Conservation (phyloP, 2,113 vertebrate genomes). For the Malaclemys terrapin region DNA sequence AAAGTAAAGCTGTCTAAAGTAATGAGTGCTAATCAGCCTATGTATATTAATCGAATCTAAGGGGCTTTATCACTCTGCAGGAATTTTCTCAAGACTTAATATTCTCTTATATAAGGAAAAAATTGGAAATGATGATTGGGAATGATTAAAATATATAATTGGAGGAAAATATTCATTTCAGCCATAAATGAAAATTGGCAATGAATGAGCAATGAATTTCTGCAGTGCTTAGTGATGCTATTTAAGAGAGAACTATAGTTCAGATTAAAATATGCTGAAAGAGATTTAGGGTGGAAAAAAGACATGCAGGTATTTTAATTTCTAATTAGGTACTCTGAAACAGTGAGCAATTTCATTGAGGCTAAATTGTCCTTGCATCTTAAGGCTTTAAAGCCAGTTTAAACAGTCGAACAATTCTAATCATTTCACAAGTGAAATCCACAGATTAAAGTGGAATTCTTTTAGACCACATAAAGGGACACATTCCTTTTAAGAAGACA, state of each 20-base stretch:
- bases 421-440: constrained; percentile 18
- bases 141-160: constrained; percentile 76
- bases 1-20: constrained; percentile 54
- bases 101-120: constrained; percentile 19
- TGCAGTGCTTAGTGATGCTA: constrained; percentile 48
- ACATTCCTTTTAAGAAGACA: neutral
- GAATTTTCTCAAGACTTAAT: constrained; percentile 68
- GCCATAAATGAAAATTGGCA: constrained; percentile 67
- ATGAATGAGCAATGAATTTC: constrained; percentile 64
- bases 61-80: constrained; percentile 58
- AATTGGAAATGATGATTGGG: constrained; percentile 32
- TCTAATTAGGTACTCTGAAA: constrained; percentile 60
- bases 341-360: constrained; percentile 53
- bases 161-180: constrained; percentile 70
- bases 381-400: constrained; percentile 6
- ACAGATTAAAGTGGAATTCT: neutral
- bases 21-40: constrained; percentile 43
- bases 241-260: constrained; percentile 62
- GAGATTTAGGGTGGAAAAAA: constrained; percentile 10
- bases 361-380: constrained; percentile 43
- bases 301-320: constrained; percentile 42
- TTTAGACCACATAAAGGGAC: neutral
- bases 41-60: constrained; percentile 58
- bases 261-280: constrained; percentile 68
- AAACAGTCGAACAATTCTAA: constrained; percentile 13